phyloP scores from a whole-genome alignment of 2,113 vertebrate species.

The Proteles cristata region DNA sequence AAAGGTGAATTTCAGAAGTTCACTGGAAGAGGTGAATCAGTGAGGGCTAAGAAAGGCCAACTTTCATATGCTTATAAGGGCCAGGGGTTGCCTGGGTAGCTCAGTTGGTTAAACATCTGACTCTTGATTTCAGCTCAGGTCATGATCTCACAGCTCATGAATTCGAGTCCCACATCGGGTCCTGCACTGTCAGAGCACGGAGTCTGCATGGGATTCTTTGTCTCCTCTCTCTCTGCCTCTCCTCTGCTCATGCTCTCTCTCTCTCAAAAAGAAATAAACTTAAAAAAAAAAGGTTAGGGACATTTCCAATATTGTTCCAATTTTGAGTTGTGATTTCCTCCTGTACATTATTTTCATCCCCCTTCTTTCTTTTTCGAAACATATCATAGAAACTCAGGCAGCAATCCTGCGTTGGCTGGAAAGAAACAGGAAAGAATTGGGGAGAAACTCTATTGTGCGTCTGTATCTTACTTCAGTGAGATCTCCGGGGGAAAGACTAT shows the following conservation, averaged over 20 bases:
- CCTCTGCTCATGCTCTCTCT: no score
- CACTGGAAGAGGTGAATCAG: background rate
- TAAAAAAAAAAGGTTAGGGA: background rate
- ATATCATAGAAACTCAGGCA: background rate
- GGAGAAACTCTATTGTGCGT: background rate
- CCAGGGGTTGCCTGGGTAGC: background rate
- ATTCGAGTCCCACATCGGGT: no score
- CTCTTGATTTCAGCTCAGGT: no score
- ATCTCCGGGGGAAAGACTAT: background rate
- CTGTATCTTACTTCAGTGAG: background rate
- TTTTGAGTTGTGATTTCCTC: background rate
- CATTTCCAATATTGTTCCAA: background rate
- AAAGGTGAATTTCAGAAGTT: conserved; percentile 3
- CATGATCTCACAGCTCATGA: no score
- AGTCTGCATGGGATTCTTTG: no score
- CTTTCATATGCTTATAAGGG: background rate
- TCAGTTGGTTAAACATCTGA: no score
- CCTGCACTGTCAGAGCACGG: no score
- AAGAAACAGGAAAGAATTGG: background rate
- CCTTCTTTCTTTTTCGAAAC: background rate
- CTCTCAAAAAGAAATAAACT: no score
- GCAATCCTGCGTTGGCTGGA: background rate
- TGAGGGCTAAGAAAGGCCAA: background rate
- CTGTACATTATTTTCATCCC: background rate
- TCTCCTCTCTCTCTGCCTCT: no score